phyloP scores from a whole-genome alignment of 1,140 invertebrate genomes.

The Bombus turneri region DNA sequence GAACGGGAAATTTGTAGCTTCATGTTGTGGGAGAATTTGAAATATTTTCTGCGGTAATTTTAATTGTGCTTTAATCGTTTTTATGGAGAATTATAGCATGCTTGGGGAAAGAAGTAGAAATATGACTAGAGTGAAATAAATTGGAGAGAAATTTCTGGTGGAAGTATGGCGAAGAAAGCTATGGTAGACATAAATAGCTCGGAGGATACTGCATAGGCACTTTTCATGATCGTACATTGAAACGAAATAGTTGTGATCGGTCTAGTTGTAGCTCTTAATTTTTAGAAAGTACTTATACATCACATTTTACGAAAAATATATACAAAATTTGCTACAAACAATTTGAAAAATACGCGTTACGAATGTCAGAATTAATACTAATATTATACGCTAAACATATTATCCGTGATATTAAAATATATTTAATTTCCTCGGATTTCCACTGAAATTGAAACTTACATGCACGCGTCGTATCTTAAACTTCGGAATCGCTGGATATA shows the following conservation, averaged over 20 bases:
- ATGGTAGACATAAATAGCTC: too few relatives aligned
- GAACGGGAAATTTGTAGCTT: not conserved
- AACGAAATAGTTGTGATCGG: too few relatives aligned
- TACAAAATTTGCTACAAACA: not conserved
- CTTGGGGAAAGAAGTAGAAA: too few relatives aligned
- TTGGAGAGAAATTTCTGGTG: too few relatives aligned
- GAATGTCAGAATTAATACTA: not conserved
- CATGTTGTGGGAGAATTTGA: not conserved
- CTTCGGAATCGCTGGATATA: too few relatives aligned
- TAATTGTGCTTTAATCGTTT: not conserved
- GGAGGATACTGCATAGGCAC: not conserved
- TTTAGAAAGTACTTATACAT: not conserved
- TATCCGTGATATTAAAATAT: not conserved
- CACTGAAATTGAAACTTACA: too few relatives aligned
- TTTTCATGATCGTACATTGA: not conserved
- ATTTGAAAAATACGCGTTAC: not conserved
- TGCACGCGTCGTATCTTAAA: too few relatives aligned
- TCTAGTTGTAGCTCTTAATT: not conserved
- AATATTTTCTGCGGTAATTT: not conserved
- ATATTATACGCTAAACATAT: not conserved
- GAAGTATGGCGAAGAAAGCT: too few relatives aligned
- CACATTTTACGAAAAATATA: too few relatives aligned
- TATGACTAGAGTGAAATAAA: too few relatives aligned
- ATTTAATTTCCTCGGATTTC: not conserved
- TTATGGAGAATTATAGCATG: not conserved